Evolutionary conservation across 2,888 invertebrate species (phyloP), one percentile per base, ranked within the genome.

Genomic region (Orchesella flavescens): DNA sequence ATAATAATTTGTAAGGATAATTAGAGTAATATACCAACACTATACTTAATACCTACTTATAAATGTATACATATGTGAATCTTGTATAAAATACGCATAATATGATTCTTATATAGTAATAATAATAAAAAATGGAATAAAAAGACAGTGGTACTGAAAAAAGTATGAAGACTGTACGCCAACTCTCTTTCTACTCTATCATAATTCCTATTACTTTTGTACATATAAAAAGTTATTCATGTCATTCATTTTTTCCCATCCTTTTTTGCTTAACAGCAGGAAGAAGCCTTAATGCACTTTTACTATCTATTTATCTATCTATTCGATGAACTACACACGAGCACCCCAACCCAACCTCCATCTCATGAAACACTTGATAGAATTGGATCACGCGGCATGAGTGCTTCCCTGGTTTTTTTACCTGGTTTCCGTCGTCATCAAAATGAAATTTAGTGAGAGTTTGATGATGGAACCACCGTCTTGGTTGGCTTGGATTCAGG

Each of bases 121-220:
- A 55, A 24, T 63, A 72, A 83, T n/a, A n/a, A 85, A 81, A 83
- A 81, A 76, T 81, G 71, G 76, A 85, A 84, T 78, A 78, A 85
- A 85, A 85, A 85, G 85, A 85, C 85, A 85, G 85, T 82, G 85
- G 78, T 85, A 85, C 80, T 81, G 72, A 65, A 76, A 80, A 83
- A 71, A 44, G 59, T 17, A 17, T 17, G 4, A 59, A 59, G 12
- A 19, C 10, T 5, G 23, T 55, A 55, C 24, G 23, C n/a, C 15
- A 13, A 1, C 7, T n/a, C 21, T 34, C 34, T 57, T 17, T 57
- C 17, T 57, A n/a, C 34, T 34, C 3, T 34, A 34, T 7, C 7
- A 2, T 34, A 34, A 34, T 34, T 34, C 7, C 34, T 34, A 34
- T 34, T 34, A 34, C 7, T 34, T 57, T 55, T 76, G 61, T 57